Percentiles rank a stretch among this genome's conserved stretches.
Evolutionary conservation across 2,113 vertebrate species (phyloP).

Genomic region (Crocuta crocuta): DNA sequence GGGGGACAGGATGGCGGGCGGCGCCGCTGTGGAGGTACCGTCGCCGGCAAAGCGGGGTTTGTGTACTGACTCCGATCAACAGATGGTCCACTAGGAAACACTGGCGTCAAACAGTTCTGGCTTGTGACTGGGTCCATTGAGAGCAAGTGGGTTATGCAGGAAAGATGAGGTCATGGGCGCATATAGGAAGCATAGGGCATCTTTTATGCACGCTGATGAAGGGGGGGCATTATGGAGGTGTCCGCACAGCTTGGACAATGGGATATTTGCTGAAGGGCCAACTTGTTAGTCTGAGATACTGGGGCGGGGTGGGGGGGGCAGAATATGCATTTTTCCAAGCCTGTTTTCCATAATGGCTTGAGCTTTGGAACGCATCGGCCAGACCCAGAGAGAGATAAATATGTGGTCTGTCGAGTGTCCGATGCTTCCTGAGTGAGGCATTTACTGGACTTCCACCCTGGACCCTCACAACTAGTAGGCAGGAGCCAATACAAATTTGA

Average conservation of each 20-base stretch:
- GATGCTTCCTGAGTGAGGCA: constrained; percentile 31
- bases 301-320: background rate
- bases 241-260: background rate
- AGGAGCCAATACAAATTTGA: constrained; percentile 28
- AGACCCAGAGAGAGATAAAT: constrained; percentile 47
- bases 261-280: background rate
- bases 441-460: background rate
- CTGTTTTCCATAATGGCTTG: constrained; percentile 32
- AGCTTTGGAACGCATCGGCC: background rate
- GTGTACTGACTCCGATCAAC: constrained; percentile 8
- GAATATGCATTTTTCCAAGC: background rate
- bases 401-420: constrained; percentile 36
- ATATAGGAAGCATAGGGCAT: background rate
- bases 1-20: constrained; percentile 48
- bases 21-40: constrained; percentile 81
- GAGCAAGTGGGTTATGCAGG: background rate
- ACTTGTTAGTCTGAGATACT: background rate
- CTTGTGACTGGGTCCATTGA: background rate
- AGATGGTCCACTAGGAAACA: constrained; percentile 35
- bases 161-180: background rate
- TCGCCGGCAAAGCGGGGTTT: fast-evolving
- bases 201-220: fast-evolving
- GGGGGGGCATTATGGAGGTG: background rate
- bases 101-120: background rate
- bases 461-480: background rate